Conservation (phyloP, 2,888 invertebrate species). For the Polyommatus icarus region DNA sequence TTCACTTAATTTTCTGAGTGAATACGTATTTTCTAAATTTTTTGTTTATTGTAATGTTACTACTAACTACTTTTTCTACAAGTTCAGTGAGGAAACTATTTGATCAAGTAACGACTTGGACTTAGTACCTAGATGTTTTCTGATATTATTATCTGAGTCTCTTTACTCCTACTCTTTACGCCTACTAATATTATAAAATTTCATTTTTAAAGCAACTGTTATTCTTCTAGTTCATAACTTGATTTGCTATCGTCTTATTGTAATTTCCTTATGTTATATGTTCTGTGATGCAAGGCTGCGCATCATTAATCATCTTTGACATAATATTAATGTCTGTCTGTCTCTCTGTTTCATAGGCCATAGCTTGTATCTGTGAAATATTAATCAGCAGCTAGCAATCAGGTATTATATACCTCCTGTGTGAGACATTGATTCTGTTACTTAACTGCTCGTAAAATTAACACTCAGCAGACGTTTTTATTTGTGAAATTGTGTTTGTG, state of each 20-base stretch:
- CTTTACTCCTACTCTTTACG: too few species aligned
- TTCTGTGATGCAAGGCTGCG: slow-evolving; percentile 4
- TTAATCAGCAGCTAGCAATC: not conserved
- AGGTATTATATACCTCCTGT: not conserved
- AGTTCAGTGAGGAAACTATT: too few species aligned
- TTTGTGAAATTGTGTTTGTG: too few species aligned
- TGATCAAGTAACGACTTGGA: too few species aligned
- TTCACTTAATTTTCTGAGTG: too few species aligned
- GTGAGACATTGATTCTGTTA: not conserved
- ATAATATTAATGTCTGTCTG: slow-evolving; percentile 3
- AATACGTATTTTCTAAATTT: not conserved
- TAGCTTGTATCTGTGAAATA: not conserved
- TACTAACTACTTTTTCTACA: too few species aligned
- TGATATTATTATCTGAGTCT: too few species aligned
- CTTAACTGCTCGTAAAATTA: not conserved
- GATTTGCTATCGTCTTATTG: slow-evolving; percentile 8
- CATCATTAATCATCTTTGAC: slow-evolving; percentile 9
- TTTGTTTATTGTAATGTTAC: not conserved
- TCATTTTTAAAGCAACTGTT: not conserved
- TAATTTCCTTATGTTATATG: slow-evolving; percentile 22
- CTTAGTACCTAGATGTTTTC: too few species aligned
- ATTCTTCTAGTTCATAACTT: slow-evolving; percentile 31
- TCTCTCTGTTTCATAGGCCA: not conserved
- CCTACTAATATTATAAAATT: too few species aligned
- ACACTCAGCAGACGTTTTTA: not conserved